Conservation (phyloP, 2,113 vertebrate genomes). For the Hippolais icterina region DNA sequence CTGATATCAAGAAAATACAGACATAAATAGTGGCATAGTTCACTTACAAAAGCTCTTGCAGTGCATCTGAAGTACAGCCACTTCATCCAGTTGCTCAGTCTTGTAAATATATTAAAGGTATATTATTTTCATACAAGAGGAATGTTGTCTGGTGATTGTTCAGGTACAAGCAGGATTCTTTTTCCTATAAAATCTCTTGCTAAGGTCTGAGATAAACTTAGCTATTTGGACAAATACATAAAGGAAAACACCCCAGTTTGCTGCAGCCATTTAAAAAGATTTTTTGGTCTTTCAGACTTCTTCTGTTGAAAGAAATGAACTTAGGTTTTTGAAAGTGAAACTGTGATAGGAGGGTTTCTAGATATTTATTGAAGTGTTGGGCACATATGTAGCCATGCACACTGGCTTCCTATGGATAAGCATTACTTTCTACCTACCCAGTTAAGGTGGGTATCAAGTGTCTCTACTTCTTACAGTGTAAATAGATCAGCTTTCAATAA, state of each 20-base stretch:
- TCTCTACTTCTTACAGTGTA: background rate
- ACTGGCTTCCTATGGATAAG: background rate
- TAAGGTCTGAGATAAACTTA: background rate
- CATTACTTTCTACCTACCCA: background rate
- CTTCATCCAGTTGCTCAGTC: slow-evolving; percentile 40
- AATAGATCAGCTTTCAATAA: background rate
- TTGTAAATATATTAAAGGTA: slow-evolving; percentile 67
- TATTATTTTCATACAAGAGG: slow-evolving; percentile 62
- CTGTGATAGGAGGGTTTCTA: background rate
- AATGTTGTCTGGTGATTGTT: slow-evolving; percentile 58
- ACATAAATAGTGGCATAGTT: background rate
- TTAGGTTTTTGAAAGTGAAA: background rate
- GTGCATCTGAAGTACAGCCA: slow-evolving; percentile 35
- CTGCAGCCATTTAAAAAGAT: background rate
- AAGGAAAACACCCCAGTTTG: background rate
- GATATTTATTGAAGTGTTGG: background rate
- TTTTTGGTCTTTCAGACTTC: background rate
- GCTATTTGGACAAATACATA: background rate
- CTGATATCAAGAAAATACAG: background rate
- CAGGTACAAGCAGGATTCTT: background rate
- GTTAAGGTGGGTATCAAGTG: background rate
- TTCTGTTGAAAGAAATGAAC: background rate
- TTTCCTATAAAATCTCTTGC: background rate
- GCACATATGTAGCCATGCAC: accelerated
- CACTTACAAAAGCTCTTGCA: background rate